Evolutionary conservation across 2,113 vertebrate species (phyloP).

Genomic region (Danio rerio): GRCz12tu NC_133198.1:41792001-41792500

Average conservation of each 20-base stretch:
- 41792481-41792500: background rate
- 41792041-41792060: background rate
- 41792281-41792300: slow-evolving; percentile 5
- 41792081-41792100: background rate
- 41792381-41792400: background rate
- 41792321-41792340: background rate
- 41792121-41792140: background rate
- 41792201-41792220: background rate
- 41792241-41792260: background rate
- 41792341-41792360: background rate
- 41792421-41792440: slow-evolving; percentile 8
- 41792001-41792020: background rate
- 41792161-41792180: background rate
- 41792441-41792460: background rate
- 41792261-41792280: slow-evolving; percentile 5
- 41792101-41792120: background rate
- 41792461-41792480: background rate
- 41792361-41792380: background rate
- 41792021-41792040: background rate
- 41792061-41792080: background rate
- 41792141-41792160: no score
- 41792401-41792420: background rate
- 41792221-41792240: background rate
- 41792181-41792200: background rate
- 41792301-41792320: background rate